Evolutionary conservation across 2,113 vertebrate species (phyloP).

Genomic region (Sitta europaea): DNA sequence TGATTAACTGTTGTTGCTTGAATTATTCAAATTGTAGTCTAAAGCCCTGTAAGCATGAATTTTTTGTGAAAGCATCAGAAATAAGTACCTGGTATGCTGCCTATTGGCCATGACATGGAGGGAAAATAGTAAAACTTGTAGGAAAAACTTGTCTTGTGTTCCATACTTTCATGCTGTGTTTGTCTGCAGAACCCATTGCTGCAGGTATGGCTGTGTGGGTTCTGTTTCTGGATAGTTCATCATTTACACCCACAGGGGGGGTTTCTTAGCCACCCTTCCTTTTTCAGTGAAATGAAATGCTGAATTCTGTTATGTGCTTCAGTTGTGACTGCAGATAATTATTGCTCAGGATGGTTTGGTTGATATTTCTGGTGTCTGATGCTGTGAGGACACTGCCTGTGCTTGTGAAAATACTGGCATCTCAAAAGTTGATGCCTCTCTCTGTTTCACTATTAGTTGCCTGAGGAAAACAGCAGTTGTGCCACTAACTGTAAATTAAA

Average conservation of each 20-base stretch:
- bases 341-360: background rate
- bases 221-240: background rate
- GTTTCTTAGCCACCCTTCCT: background rate
- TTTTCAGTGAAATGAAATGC: background rate
- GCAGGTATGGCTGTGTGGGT: background rate
- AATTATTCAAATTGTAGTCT: background rate
- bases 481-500: background rate
- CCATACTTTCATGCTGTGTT: accelerated
- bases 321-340: background rate
- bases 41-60: background rate
- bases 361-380: background rate
- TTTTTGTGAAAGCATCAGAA: background rate
- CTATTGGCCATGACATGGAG: background rate
- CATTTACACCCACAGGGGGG: background rate
- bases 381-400: background rate
- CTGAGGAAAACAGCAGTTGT: background rate
- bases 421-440: background rate
- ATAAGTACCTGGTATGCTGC: background rate
- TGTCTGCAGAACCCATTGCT: background rate
- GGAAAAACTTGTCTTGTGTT: background rate
- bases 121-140: background rate
- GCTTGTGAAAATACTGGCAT: background rate
- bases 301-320: background rate
- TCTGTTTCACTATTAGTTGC: background rate
- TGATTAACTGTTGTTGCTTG: background rate